Base-by-base conservation (phyloP, 2,888 invertebrate genomes). In the Belgica antarctica region DNA sequence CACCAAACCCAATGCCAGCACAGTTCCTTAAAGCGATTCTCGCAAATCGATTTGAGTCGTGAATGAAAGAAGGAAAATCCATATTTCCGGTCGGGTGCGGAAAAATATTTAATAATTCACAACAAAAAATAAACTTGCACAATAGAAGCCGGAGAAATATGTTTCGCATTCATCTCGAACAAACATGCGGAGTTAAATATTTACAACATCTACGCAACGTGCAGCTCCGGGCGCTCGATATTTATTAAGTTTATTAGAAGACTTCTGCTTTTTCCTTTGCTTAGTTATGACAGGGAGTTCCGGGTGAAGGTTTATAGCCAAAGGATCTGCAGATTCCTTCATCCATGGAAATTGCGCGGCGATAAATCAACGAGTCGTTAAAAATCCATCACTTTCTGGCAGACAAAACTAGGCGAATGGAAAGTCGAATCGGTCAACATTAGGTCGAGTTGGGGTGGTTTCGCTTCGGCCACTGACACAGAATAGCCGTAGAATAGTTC, bases 341-440 rank as follows among this genome's bases (percentile, higher is more conserved):
- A 22, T 10, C 36, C 41, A 63, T 63, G 36, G 17, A 19, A 62
- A 8, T 62, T 4, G 28, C 15, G 17, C 63, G 7, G 4, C 17
- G 25, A 66, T 66, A 47, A 66, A 66, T 46, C 65, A 65, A 65
- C 46, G 65, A 65, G 24, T 41, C 31, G 62, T 62, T 62, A 62
- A 62, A 62, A 62, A 62, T 36, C 65, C 65, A 65, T 65, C 65
- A 27, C 17, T 41, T 41, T 41, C 22, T 25, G 46, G 41, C 46
- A 41, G 41, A 46, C 65, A 36, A 62, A 17, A 15, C 46, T 27
- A 27, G 2, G 22, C 65, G 36, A 65, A 41, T 17, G 46, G 46
- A 46, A 46, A 46, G 15, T n/a, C 46, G 46, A 46, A n/a, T 46
- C 46, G 46, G 34, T 46, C 15, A 15, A 15, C 46, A 46, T 46